phyloP scores from a whole-genome alignment of 2,797 vertebrate genomes.

The Arrhamphus sclerolepis region DNA sequence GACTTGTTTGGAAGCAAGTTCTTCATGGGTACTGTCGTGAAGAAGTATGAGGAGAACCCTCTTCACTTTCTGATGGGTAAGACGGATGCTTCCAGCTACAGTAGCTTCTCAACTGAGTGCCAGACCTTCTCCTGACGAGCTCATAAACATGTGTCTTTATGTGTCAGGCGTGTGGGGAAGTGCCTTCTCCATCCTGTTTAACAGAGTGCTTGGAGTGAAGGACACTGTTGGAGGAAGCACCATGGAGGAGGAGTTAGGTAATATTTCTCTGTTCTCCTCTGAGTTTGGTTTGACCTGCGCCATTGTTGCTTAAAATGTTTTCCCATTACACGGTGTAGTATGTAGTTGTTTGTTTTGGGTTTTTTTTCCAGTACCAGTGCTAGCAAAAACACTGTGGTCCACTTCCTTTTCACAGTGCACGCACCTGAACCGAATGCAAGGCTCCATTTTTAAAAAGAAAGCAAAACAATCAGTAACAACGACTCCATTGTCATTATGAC shows the following conservation, averaged over 20 bases:
- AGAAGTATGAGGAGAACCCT: conserved; percentile 92
- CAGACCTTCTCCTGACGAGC: neutral
- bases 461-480: no score
- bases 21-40: conserved; percentile 96
- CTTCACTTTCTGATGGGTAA: conserved; percentile 98
- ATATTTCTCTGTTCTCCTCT: conserved; percentile 8
- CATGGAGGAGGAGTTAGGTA: conserved; percentile 99
- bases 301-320: neutral
- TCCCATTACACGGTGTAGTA: neutral
- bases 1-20: conserved; percentile 98
- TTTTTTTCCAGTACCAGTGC: no score
- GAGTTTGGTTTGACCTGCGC: neutral
- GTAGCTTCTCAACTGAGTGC: no score
- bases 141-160: conserved; percentile 18
- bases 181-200: conserved; percentile 98
- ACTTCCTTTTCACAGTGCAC: no score
- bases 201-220: conserved; percentile 94
- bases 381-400: no score
- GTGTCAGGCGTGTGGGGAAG: conserved; percentile 95
- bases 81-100: neutral
- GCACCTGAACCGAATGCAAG: no score
- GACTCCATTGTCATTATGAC: no score
- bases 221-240: conserved; percentile 85
- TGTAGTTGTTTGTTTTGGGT: no score
- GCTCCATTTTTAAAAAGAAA: no score